phyloP scores from a whole-genome alignment of 1,140 invertebrate species.

The Melipona quadrifasciata region DNA sequence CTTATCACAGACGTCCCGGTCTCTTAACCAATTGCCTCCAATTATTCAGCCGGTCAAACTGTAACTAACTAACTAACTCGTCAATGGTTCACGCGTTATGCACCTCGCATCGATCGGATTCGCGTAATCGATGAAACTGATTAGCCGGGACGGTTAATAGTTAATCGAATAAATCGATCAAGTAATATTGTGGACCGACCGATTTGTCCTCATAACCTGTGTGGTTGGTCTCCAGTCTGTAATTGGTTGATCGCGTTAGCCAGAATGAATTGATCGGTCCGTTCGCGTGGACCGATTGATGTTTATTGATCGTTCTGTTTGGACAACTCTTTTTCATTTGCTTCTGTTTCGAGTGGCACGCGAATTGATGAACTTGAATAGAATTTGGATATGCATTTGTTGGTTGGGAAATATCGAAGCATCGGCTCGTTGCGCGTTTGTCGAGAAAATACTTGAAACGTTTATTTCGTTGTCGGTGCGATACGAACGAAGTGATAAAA shows the following conservation, averaged over 20 bases:
- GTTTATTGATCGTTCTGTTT: not conserved
- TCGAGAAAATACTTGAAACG: too few species aligned
- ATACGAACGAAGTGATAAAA: too few species aligned
- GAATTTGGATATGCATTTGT: not conserved
- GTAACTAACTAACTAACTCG: slow-evolving; percentile 42
- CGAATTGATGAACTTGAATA: not conserved
- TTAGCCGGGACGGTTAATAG: slow-evolving; percentile 35
- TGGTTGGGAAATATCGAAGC: too few species aligned
- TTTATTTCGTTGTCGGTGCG: too few species aligned
- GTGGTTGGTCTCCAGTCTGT: not conserved
- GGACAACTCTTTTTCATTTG: not conserved
- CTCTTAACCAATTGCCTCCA: slow-evolving; percentile 24
- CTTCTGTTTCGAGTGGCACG: not conserved
- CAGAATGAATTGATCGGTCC: not conserved
- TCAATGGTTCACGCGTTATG: slow-evolving; percentile 35
- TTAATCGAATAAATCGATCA: slow-evolving; percentile 50
- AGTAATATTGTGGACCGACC: slow-evolving; percentile 17
- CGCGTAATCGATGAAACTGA: slow-evolving; percentile 39
- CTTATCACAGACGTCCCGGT: slow-evolving; percentile 22
- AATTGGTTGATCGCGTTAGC: slow-evolving; percentile 24
- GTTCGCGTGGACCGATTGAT: not conserved
- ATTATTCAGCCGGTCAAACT: slow-evolving; percentile 43
- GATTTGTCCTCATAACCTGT: slow-evolving; percentile 36
- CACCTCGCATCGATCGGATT: slow-evolving; percentile 15
- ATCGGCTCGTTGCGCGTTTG: too few species aligned